Base-by-base conservation (phyloP, 2,888 invertebrate species). In the Pristionchus arcanus region DNA sequence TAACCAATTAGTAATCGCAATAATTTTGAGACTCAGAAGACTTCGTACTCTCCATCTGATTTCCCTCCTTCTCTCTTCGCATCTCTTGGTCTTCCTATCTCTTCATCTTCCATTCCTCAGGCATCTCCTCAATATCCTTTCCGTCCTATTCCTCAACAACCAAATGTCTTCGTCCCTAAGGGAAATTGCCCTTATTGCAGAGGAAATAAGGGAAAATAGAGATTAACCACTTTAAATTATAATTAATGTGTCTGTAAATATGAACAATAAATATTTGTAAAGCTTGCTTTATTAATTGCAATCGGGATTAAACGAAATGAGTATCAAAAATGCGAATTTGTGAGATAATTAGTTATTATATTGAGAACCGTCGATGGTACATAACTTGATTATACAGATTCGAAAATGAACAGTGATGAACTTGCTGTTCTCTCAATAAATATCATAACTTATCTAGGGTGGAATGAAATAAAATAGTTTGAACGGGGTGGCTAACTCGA, bases 181-280 rank as follows among this genome's bases (percentile, higher is more conserved):
- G 87, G 87, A 71, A 71, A 71, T 21, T 87, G 87, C 71, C 87
- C 87, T 25, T 87, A 87, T 31, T 87, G 87, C 71, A 68, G 87
- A 63, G 86, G 86, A 87, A 87, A 87, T 53, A 68, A 53, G 53
- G 87, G 87, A 49, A 87, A 87, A 31, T 87, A 87, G 49, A 53
- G 7, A n/a, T 25, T 15, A 3, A 31, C 37, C 19, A 37, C 28
- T 31, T 7, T 83, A 83, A 83, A 53, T 83, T 83, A 83, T 83
- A 55, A 19, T 28, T 31, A 83, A 31, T 83, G 55, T 86, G 66
- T 86, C 31, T 86, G 86, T 86, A 86, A n/a, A 86, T 63, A 86
- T 11, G 21, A 31, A 34, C 55, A 34, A 86, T n/a, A 31, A 77
- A 31, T 42, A 77, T 42, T 16, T 28, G 25, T 37, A 37, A 34